Conservation (phyloP, 2,888 invertebrate genomes). For the Eupithecia tripunctaria region DNA sequence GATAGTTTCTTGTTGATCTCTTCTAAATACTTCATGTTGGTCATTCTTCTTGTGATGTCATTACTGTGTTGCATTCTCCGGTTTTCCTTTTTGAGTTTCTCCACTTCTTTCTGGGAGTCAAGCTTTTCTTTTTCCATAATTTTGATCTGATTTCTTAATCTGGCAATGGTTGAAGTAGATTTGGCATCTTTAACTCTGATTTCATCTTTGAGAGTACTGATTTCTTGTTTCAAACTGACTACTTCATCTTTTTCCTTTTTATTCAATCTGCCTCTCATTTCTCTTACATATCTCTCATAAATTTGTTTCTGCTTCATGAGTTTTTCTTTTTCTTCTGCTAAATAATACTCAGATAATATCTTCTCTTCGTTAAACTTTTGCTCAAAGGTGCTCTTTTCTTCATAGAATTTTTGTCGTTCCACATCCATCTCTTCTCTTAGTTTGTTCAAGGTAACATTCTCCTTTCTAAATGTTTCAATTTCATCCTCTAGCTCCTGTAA, state of each 20-base stretch:
- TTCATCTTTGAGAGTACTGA: constrained; percentile 87
- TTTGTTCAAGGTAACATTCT: constrained; percentile 78
- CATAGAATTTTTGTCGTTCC: constrained; percentile 85
- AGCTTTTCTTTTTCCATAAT: constrained; percentile 88
- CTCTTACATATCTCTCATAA: constrained; percentile 87
- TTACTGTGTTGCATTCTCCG: constrained; percentile 86
- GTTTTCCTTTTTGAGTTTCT: constrained; percentile 87
- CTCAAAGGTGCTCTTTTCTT: constrained; percentile 84
- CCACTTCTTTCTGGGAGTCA: constrained; percentile 86
- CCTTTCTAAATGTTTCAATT: constrained; percentile 81
- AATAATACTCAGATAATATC: constrained; percentile 86
- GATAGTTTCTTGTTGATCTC: constrained; percentile 87
- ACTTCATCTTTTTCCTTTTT: constrained; percentile 90
- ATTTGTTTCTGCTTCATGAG: constrained; percentile 86
- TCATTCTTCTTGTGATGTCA: constrained; percentile 80
- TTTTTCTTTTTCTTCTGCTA: constrained; percentile 89
- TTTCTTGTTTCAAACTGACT: constrained; percentile 85
- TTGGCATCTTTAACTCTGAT: constrained; percentile 89
- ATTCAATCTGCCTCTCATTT: constrained; percentile 86
- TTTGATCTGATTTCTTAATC: constrained; percentile 90
- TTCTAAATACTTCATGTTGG: constrained; percentile 90
- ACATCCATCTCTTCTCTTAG: constrained; percentile 86
- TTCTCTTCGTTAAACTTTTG: constrained; percentile 87
- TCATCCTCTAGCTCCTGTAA: constrained; percentile 87
- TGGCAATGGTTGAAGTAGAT: constrained; percentile 88